Evolutionary conservation across 2,888 invertebrate species (phyloP).

Genomic region (Liodrosophila aerea): DNA sequence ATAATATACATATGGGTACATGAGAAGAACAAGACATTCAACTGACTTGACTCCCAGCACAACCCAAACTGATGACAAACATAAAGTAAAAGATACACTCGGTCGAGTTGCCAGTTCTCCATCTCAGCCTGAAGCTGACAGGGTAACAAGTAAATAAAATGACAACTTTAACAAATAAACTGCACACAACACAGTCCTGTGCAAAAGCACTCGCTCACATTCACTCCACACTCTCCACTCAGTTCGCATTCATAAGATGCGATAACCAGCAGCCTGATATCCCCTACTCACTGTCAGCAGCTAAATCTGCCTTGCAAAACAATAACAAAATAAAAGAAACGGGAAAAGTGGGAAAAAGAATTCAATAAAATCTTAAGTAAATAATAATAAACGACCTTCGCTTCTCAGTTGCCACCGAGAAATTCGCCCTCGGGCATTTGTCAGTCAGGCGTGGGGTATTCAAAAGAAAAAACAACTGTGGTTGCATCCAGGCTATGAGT

Average conservation of each 20-base stretch:
- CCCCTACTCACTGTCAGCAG: slow-evolving; percentile 4
- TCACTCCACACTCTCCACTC: background rate
- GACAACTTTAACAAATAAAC: slow-evolving; percentile 67
- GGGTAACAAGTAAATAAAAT: slow-evolving; percentile 47
- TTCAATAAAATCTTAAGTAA: slow-evolving; percentile 70
- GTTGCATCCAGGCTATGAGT: slow-evolving; percentile 4
- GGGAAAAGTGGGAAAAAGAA: slow-evolving; percentile 21
- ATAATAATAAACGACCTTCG: slow-evolving; percentile 74
- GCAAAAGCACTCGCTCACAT: background rate
- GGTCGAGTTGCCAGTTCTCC: background rate
- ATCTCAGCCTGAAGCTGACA: slow-evolving; percentile 27
- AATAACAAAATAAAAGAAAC: slow-evolving; percentile 10
- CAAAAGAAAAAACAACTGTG: slow-evolving; percentile 34
- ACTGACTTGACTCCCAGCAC: slow-evolving; percentile 35
- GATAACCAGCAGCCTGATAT: slow-evolving; percentile 9
- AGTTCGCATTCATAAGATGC: slow-evolving; percentile 1
- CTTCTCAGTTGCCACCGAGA: slow-evolving; percentile 29
- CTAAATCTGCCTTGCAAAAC: slow-evolving; percentile 19
- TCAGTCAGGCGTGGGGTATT: slow-evolving; percentile 60
- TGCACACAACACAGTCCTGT: slow-evolving; percentile 22
- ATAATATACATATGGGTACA: background rate
- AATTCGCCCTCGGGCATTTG: slow-evolving; percentile 34
- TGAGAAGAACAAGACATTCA: slow-evolving; percentile 34
- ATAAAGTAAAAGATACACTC: slow-evolving; percentile 43
- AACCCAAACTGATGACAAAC: slow-evolving; percentile 56